Percentiles rank a stretch among this genome's conserved stretches.
These are phyloP conservation scores for Cercopithecus petaurista DNA, from an alignment of 2,797 vertebrate species.

Conservation along the genomic window DNA sequence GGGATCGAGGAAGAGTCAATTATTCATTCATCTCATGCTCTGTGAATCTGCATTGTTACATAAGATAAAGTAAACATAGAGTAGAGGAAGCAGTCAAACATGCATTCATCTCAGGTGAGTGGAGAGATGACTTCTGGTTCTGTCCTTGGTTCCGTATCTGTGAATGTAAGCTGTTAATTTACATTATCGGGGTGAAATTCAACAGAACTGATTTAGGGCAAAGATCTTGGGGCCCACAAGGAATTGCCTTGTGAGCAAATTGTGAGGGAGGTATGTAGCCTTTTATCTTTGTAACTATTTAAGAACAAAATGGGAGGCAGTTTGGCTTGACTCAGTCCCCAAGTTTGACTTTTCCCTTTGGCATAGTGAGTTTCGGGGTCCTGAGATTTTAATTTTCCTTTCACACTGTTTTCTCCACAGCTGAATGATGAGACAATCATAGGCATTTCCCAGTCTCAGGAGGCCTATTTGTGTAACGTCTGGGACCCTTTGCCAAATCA, in stretches of 20 bases:
- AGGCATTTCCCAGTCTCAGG: not conserved
- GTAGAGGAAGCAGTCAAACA: not conserved
- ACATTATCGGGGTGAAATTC: not conserved
- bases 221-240: not conserved
- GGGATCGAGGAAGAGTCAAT: not conserved
- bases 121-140: not conserved
- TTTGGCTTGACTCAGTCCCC: not conserved
- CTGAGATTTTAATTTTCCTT: not conserved
- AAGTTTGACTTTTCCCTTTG: not conserved
- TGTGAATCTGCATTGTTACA: not conserved
- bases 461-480: not conserved
- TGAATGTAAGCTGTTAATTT: not conserved
- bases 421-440: not conserved
- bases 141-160: not conserved
- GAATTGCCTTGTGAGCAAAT: not conserved
- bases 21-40: not conserved
- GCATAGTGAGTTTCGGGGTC: not conserved
- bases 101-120: not conserved
- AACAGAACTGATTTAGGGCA: not conserved
- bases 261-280: not conserved
- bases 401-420: not conserved
- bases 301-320: not conserved
- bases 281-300: not conserved
- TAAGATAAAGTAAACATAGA: not conserved
- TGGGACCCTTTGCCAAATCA: not conserved